Base-by-base conservation (phyloP, 92 coral and sea anemone genomes). In the Bergia puertoricense region DNA sequence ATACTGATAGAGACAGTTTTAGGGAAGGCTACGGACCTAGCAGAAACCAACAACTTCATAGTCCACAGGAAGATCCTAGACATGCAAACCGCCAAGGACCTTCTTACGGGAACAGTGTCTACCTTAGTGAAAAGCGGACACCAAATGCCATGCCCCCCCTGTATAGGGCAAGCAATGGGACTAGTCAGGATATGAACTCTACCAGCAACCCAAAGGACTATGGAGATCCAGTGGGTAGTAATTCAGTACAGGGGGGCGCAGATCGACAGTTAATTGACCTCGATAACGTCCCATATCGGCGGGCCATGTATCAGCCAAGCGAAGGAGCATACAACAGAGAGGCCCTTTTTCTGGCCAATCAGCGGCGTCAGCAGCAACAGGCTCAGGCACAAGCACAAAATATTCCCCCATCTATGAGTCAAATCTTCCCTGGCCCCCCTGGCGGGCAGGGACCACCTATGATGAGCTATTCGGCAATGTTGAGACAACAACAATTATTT, bases 251-350 rank as follows among this genome's bases (percentile, higher is more conserved):
- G 43, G 86, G 85, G 11, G 41, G 81, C 15, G 86, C 91, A 5
- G 90, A 95, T 62, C 90, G 96, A 2, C 98, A 95, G 91, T 89
- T 93, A 56, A 92, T 95, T 73, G 98, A 95, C 90, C 92, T 95
- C 45, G 95, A 92, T 62, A 91, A 91, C 23, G 83, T 93, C 90
- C 95, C 94, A 40, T 95, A 91, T 85, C 93, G 96, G 8, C 69
- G 94, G 85, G 86, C 89, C 83, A 86, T 95, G 93, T 93, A 79
- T 68, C 91, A 85, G 56, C 77, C 82, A 51, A 78, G 73, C 10
- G 92, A 92, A 39, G 87, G 79, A 9, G 30, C 77, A 13, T 76
- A 86, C 81, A 86, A 86, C 67, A 75, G 74, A n/a, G 82, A 86
- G 16, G 87, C 87, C 51, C 79, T 84, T 72, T 84, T 44, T 84